These are phyloP conservation scores for Sebastes hubbsi DNA, from an alignment of 2,797 vertebrate species.

Conservation along the genomic window DNA sequence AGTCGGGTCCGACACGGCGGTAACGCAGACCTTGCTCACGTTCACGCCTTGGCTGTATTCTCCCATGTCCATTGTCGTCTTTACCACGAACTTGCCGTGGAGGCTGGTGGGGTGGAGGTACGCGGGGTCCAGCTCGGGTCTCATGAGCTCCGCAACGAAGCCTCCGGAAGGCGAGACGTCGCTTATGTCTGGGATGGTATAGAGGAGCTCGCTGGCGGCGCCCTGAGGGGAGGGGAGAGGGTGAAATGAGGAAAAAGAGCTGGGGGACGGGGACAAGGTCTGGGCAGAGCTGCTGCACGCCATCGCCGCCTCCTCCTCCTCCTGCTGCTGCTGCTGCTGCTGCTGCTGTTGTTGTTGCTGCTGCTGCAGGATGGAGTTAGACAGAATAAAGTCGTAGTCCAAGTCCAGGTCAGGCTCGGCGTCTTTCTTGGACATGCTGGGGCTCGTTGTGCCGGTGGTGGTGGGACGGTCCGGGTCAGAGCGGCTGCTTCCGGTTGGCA, in stretches of 20 bases:
- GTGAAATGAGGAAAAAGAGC: slow-evolving; percentile 84
- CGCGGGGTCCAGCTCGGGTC: slow-evolving; percentile 94
- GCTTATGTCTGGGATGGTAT: slow-evolving; percentile 91
- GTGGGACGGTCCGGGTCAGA: slow-evolving; percentile 75
- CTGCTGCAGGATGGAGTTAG: slow-evolving; percentile 91
- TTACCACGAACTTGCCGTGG: slow-evolving; percentile 94
- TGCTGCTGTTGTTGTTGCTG: slow-evolving; percentile 84
- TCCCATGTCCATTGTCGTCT: slow-evolving; percentile 89
- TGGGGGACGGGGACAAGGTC: slow-evolving; percentile 82
- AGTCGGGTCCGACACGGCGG: slow-evolving; percentile 64
- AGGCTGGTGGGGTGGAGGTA: slow-evolving; percentile 91
- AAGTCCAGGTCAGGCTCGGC: slow-evolving; percentile 90
- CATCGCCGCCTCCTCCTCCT: slow-evolving; percentile 73
- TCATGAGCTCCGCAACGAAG: slow-evolving; percentile 96
- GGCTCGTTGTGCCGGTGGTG: slow-evolving; percentile 65
- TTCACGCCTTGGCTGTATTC: slow-evolving; percentile 87
- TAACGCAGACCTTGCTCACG: slow-evolving; percentile 80
- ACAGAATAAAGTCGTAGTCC: slow-evolving; percentile 98
- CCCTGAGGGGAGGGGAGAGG: slow-evolving; percentile 83
- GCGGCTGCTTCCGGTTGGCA: slow-evolving; percentile 81
- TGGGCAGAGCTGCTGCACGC: slow-evolving; percentile 79
- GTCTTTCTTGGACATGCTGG: slow-evolving; percentile 87
- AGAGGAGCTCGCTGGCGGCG: slow-evolving; percentile 75
- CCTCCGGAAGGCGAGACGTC: slow-evolving; percentile 95
- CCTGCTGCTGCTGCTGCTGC: slow-evolving; percentile 83